Evolutionary conservation across 2,888 invertebrate species (phyloP).

Genomic region (Antheraea yamamai): DNA sequence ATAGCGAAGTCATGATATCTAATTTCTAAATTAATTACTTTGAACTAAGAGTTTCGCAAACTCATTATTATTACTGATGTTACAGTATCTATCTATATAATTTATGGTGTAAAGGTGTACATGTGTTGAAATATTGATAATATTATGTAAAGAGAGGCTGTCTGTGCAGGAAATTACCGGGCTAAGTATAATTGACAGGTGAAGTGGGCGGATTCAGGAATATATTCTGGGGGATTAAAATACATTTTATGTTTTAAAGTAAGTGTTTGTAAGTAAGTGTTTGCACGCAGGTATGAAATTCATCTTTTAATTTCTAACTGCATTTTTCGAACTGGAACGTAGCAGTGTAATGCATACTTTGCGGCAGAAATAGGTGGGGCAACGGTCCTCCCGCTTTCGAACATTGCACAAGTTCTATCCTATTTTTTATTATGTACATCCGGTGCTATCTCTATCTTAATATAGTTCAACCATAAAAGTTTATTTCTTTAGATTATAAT

Average conservation of each 20-base stretch:
- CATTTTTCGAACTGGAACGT: too few species aligned
- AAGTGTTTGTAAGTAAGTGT: background rate
- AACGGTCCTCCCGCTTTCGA: too few species aligned
- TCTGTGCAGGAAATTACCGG: constrained; percentile 24
- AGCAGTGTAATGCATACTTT: too few species aligned
- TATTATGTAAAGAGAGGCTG: constrained; percentile 24
- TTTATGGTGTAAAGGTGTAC: background rate
- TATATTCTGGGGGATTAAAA: background rate
- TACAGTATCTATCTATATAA: background rate
- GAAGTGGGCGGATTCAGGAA: constrained; percentile 22
- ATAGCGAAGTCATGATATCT: background rate
- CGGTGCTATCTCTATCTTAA: too few species aligned
- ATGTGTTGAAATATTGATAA: constrained; percentile 18
- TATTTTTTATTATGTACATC: too few species aligned
- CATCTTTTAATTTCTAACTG: too few species aligned
- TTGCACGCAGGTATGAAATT: background rate
- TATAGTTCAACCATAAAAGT: too few species aligned
- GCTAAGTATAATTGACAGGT: constrained; percentile 40
- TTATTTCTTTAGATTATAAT: too few species aligned
- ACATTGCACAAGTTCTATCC: too few species aligned
- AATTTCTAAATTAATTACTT: background rate
- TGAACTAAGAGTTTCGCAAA: too few species aligned
- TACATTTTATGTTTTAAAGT: background rate
- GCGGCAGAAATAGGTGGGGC: too few species aligned
- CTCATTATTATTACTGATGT: background rate